phyloP scores from a whole-genome alignment of 2,113 vertebrate genomes.

The Malurus alboscapulatus region DNA sequence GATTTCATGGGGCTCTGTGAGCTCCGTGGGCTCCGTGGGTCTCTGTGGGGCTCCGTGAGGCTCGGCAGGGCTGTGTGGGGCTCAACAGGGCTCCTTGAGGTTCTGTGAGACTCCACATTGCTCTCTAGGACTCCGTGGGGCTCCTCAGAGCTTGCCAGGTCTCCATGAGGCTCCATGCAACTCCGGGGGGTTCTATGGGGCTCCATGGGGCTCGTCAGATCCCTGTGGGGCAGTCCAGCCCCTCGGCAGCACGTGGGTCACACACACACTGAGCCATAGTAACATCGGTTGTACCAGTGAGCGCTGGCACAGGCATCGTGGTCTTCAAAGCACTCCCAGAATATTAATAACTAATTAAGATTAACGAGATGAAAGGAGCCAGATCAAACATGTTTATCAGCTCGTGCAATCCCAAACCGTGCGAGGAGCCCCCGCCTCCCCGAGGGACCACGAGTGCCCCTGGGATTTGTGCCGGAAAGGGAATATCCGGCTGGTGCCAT shows the following conservation, averaged over 20 bases:
- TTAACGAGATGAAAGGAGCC: neutral
- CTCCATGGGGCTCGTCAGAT: fast-evolving
- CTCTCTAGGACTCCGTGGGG: neutral
- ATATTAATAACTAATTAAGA: neutral
- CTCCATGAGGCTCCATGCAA: neutral
- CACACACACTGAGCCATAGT: neutral
- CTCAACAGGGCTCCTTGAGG: neutral
- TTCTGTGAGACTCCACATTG: too few relatives aligned
- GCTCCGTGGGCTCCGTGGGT: neutral
- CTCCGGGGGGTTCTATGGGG: fast-evolving
- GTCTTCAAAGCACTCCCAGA: neutral
- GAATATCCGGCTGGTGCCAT: neutral
- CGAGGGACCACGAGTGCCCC: neutral
- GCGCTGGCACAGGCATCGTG: neutral
- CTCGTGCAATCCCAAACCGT: neutral
- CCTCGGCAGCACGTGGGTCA: neutral
- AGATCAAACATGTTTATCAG: neutral
- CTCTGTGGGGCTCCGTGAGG: too few relatives aligned
- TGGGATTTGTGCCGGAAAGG: neutral
- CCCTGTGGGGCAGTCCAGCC: neutral
- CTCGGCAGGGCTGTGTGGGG: neutral
- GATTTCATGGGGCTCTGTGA: too few relatives aligned
- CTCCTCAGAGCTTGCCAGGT: neutral
- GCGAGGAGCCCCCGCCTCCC: neutral
- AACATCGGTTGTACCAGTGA: neutral